A percentile compares a stretch with the other conserved stretches of the same genome.
Conservation (phyloP, 1,140 invertebrate genomes). For the Euwallacea similis region DNA sequence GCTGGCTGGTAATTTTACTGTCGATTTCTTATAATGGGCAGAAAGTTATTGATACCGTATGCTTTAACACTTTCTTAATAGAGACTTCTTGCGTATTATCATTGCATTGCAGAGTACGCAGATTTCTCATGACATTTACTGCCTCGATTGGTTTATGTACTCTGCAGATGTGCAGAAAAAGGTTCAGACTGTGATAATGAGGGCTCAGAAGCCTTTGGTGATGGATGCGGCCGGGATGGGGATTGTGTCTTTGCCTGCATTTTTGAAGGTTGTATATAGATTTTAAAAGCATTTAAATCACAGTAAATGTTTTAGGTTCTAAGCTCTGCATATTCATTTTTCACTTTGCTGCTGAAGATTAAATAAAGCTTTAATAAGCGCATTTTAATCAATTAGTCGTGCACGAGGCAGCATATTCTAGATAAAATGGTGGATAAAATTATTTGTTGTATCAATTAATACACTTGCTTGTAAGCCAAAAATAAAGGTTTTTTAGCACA, state of each 20-base stretch:
- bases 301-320: slow-evolving; percentile 43
- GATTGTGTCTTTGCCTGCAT: slow-evolving; percentile 43
- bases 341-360: slow-evolving; percentile 44
- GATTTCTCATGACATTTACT: slow-evolving; percentile 42
- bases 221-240: slow-evolving; percentile 43
- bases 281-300: too few species aligned
- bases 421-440: too few species aligned
- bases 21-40: slow-evolving; percentile 46
- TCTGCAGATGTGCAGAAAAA: slow-evolving; percentile 36
- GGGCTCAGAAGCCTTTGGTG: slow-evolving; percentile 44
- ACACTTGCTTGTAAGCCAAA: too few species aligned
- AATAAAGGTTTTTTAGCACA: too few species aligned
- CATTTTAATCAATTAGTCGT: too few species aligned
- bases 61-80: too few species aligned
- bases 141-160: slow-evolving; percentile 39
- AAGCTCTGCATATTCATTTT: slow-evolving; percentile 47
- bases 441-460: too few species aligned
- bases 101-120: slow-evolving; percentile 37
- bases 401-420: too few species aligned
- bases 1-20: slow-evolving; percentile 45
- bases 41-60: slow-evolving; percentile 38
- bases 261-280: slow-evolving; percentile 40
- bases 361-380: slow-evolving; percentile 20
- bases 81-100: too few species aligned
- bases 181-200: slow-evolving; percentile 41